Conservation (phyloP, 2,797 vertebrate species). For the Halcyon smyrnensis region DNA sequence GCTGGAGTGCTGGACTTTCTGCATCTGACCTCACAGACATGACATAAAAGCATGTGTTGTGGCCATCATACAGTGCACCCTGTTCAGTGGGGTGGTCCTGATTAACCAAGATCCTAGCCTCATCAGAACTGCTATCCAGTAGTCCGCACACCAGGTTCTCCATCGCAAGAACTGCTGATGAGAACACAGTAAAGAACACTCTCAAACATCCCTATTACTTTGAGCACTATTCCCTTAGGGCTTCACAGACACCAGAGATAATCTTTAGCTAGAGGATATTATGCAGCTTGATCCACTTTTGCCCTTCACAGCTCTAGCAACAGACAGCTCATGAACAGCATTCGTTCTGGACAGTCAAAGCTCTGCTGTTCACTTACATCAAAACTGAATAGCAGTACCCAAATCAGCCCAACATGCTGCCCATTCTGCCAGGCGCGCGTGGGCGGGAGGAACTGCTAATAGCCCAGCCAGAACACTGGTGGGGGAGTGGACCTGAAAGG, state of each 20-base stretch:
- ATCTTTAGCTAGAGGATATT: background rate
- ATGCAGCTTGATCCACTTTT: background rate
- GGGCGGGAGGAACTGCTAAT: slow-evolving; percentile 26
- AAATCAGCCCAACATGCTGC: slow-evolving; percentile 25
- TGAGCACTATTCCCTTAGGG: background rate
- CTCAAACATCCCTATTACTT: background rate
- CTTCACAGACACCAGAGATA: background rate
- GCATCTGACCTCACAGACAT: background rate
- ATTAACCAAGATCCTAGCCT: background rate
- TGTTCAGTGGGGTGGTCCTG: accelerated
- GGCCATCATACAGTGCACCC: accelerated
- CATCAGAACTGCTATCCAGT: accelerated
- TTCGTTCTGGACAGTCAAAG: slow-evolving; percentile 23
- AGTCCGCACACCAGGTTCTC: background rate
- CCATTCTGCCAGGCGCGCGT: background rate
- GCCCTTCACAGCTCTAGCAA: slow-evolving; percentile 35
- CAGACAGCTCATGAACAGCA: background rate
- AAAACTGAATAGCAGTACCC: slow-evolving; percentile 31
- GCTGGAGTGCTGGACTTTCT: background rate
- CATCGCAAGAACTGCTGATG: background rate
- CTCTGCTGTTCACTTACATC: slow-evolving; percentile 9
- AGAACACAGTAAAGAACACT: background rate
- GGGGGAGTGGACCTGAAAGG: slow-evolving; percentile 76
- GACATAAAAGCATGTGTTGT: background rate
- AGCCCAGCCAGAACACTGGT: slow-evolving; percentile 46